phyloP scores from a whole-genome alignment of 2,113 vertebrate species.

The Malurus alboscapulatus region DNA sequence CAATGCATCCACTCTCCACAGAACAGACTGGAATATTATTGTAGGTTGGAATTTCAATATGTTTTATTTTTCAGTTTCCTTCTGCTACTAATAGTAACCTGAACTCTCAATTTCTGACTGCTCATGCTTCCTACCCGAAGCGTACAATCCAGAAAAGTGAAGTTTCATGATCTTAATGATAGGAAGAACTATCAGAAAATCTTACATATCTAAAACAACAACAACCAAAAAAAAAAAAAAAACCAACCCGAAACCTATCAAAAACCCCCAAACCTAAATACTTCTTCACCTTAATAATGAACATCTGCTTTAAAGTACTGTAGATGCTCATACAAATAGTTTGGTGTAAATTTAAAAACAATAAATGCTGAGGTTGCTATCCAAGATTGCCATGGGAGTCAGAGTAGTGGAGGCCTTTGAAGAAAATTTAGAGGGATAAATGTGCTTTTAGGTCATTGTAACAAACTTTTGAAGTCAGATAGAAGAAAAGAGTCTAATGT shows the following conservation, averaged over 20 bases:
- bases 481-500: not conserved
- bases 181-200: not conserved
- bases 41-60: conserved; percentile 23
- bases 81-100: not conserved
- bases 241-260: too few species aligned
- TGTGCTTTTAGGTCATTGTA: not conserved
- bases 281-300: not conserved
- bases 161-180: not conserved
- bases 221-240: not conserved
- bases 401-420: not conserved
- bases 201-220: not conserved
- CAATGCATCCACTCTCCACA: conserved; percentile 45
- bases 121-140: not conserved
- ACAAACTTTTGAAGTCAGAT: not conserved
- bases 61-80: conserved; percentile 26
- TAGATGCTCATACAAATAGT: not conserved
- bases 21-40: conserved; percentile 17
- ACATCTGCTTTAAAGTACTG: not conserved
- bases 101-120: not conserved
- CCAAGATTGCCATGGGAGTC: not conserved
- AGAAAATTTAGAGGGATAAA: not conserved
- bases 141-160: not conserved
- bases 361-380: not conserved
- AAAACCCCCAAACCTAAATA: not conserved
- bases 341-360: not conserved